These are phyloP conservation scores for Nematolebias whitei DNA, from an alignment of 2,113 vertebrate species.

Conservation along the genomic window DNA sequence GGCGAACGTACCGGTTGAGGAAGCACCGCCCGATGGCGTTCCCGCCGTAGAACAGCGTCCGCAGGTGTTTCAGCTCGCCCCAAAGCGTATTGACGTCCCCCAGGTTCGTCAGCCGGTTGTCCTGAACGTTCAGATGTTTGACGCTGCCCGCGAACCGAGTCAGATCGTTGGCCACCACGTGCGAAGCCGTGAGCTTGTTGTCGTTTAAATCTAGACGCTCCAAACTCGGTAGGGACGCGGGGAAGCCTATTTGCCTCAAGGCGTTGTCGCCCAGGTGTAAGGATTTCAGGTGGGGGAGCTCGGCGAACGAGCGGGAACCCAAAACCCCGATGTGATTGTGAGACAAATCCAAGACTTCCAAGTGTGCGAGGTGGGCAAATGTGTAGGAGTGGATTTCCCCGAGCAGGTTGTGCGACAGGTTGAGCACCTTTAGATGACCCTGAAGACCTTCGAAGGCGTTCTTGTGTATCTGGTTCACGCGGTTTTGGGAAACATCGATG, in stretches of 20 bases:
- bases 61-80: slow-evolving; percentile 61
- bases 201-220: slow-evolving; percentile 64
- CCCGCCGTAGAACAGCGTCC: slow-evolving; percentile 69
- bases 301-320: slow-evolving; percentile 69
- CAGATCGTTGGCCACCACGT: slow-evolving; percentile 10
- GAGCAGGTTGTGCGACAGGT: slow-evolving; percentile 86
- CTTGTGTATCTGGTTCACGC: slow-evolving; percentile 80
- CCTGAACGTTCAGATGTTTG: slow-evolving; percentile 69
- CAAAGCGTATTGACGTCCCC: slow-evolving; percentile 71
- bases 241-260: slow-evolving; percentile 67
- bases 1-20: neutral
- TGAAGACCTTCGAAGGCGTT: slow-evolving; percentile 84
- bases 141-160: slow-evolving; percentile 23
- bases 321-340: slow-evolving; percentile 87
- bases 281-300: slow-evolving; percentile 67
- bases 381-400: slow-evolving; percentile 80
- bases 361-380: slow-evolving; percentile 78
- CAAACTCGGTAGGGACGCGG: slow-evolving; percentile 71
- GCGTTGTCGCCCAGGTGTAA: slow-evolving; percentile 85
- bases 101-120: slow-evolving; percentile 81
- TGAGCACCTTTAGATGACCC: slow-evolving; percentile 75
- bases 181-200: slow-evolving; percentile 73
- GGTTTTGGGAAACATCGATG: slow-evolving; percentile 83
- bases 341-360: slow-evolving; percentile 82
- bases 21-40: slow-evolving; percentile 82